These are phyloP conservation scores for Luscinia megarhynchos DNA, from an alignment of 2,797 vertebrate species.

Conservation along the genomic window DNA sequence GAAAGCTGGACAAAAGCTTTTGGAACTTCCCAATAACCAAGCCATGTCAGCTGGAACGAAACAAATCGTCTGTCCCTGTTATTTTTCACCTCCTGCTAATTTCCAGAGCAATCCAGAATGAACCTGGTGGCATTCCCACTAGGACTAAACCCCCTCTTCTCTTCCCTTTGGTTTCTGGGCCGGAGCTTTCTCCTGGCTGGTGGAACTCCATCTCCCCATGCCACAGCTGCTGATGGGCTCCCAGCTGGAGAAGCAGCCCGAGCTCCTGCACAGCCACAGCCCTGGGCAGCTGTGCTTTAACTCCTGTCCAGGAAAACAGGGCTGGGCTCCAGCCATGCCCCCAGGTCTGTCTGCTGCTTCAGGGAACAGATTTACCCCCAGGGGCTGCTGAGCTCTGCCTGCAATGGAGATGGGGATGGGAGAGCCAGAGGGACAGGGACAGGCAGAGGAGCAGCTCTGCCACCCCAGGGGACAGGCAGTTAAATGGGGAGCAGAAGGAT, in stretches of 20 bases:
- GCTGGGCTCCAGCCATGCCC: accelerated
- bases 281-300: background rate
- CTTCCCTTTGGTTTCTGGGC: background rate
- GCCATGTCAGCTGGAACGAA: accelerated
- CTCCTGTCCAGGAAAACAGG: background rate
- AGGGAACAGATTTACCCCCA: background rate
- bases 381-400: background rate
- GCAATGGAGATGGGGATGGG: accelerated
- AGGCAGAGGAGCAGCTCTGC: slow-evolving; percentile 18
- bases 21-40: background rate
- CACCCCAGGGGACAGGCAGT: background rate
- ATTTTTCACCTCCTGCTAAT: background rate
- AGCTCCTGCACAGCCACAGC: background rate
- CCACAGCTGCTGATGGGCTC: background rate
- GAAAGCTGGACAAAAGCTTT: background rate
- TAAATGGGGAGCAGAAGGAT: background rate
- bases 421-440: background rate
- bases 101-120: background rate
- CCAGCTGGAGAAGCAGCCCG: background rate
- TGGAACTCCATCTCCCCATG: background rate
- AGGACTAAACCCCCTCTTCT: background rate
- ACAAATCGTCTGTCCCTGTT: background rate
- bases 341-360: background rate
- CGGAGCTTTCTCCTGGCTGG: background rate
- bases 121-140: background rate